These are phyloP conservation scores for Volucella zonaria DNA, from an alignment of 2,888 invertebrate species.

Conservation along the genomic window DNA sequence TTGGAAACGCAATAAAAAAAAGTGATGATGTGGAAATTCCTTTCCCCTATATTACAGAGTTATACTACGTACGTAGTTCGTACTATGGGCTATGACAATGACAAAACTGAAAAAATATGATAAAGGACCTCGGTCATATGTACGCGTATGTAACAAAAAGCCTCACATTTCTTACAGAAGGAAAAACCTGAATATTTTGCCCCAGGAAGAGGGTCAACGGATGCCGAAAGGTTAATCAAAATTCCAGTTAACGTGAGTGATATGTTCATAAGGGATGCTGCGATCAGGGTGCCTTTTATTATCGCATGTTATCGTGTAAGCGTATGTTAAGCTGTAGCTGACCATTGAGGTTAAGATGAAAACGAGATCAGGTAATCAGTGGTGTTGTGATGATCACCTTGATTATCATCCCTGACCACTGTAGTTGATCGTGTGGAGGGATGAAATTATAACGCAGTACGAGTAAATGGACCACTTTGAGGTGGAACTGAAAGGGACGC, in stretches of 20 bases:
- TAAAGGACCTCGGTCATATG: slow-evolving; percentile 49
- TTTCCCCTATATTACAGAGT: slow-evolving; percentile 50
- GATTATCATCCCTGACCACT: slow-evolving; percentile 21
- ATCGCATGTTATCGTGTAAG: neutral
- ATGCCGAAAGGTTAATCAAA: slow-evolving; percentile 66
- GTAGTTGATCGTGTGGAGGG: slow-evolving; percentile 18
- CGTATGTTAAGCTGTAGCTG: slow-evolving; percentile 15
- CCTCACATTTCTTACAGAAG: slow-evolving; percentile 36
- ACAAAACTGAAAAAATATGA: slow-evolving; percentile 36
- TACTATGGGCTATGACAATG: slow-evolving; percentile 39
- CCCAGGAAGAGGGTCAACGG: slow-evolving; percentile 53
- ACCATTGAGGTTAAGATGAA: slow-evolving; percentile 69
- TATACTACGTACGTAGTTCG: neutral
- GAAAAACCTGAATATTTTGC: slow-evolving; percentile 41
- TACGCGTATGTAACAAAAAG: slow-evolving; percentile 19
- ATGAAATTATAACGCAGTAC: slow-evolving; percentile 20
- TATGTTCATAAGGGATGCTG: slow-evolving; percentile 57
- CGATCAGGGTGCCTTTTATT: slow-evolving; percentile 27
- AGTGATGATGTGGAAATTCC: slow-evolving; percentile 73
- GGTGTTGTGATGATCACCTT: slow-evolving; percentile 53
- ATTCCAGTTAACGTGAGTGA: slow-evolving; percentile 29
- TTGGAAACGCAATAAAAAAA: slow-evolving; percentile 68
- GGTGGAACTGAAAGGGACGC: neutral
- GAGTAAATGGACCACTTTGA: no score
- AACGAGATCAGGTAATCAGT: slow-evolving; percentile 67